A percentile compares a stretch with the other conserved stretches of the same genome.
Evolutionary conservation across 2,113 vertebrate species (phyloP).

Genomic region (Rhegmatorhina hoffmannsi): DNA sequence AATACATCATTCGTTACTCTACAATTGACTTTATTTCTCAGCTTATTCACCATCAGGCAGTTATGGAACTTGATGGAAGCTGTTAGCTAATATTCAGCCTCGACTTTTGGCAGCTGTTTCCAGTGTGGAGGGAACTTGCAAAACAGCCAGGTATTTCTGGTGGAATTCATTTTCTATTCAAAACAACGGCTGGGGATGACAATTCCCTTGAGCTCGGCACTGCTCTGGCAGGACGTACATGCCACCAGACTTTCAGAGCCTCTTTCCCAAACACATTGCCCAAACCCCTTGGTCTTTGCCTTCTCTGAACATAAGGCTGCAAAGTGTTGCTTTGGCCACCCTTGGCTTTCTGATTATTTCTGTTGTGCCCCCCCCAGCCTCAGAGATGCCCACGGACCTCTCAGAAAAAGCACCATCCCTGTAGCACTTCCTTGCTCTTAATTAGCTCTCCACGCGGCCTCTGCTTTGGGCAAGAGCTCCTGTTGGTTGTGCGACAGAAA

Average conservation of each 20-base stretch:
- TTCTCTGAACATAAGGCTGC: not conserved
- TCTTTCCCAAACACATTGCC: not conserved
- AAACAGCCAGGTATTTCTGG: not conserved
- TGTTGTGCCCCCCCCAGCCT: not conserved
- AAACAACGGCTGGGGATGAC: not conserved
- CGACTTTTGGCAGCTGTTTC: not conserved
- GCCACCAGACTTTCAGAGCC: not conserved
- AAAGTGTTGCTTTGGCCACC: not conserved
- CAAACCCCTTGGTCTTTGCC: not conserved
- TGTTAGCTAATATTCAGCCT: not conserved
- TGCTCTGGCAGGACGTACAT: not conserved
- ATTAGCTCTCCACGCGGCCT: not conserved
- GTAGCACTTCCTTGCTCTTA: not conserved
- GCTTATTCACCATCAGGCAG: slow-evolving; percentile 10
- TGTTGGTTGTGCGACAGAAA: not conserved
- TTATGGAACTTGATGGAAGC: slow-evolving; percentile 19
- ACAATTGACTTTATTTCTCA: slow-evolving; percentile 41
- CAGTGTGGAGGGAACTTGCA: not conserved
- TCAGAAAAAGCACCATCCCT: not conserved
- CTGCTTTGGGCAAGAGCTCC: not conserved
- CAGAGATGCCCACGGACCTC: not conserved
- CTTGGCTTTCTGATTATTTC: not conserved
- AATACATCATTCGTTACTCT: not conserved
- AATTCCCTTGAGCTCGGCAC: not conserved
- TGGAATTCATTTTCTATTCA: not conserved